phyloP scores from a whole-genome alignment of 2,797 vertebrate species.

The Aythya fuligula region DNA sequence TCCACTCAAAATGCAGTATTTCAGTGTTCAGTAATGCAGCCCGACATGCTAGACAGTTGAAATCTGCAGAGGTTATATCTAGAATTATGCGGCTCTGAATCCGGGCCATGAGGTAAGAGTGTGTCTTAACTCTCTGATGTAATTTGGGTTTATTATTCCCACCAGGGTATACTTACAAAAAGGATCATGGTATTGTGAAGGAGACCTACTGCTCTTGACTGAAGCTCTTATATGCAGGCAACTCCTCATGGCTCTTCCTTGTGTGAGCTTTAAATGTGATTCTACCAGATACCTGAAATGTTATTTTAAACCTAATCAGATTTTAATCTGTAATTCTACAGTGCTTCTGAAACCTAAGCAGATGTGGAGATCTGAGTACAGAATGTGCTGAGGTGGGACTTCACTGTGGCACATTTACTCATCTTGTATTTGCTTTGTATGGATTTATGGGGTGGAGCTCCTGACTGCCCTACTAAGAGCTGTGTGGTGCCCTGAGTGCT shows the following conservation, averaged over 20 bases:
- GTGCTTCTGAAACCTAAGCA: background rate
- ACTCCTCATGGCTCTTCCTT: background rate
- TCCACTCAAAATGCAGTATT: background rate
- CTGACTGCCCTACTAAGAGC: background rate
- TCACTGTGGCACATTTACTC: background rate
- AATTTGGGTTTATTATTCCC: background rate
- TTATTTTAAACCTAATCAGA: background rate
- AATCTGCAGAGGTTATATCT: too few relatives aligned
- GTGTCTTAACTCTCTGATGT: background rate
- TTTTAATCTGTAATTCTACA: background rate
- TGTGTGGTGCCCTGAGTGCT: background rate
- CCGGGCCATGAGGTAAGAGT: background rate
- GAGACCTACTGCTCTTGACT: too few relatives aligned
- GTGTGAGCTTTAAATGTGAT: background rate
- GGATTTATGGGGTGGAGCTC: background rate
- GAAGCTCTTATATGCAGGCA: background rate
- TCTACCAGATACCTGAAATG: background rate
- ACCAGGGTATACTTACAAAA: background rate
- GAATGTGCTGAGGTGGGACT: background rate
- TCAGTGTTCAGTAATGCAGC: background rate
- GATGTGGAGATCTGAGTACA: background rate
- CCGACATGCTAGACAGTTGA: too few relatives aligned
- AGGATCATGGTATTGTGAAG: too few relatives aligned
- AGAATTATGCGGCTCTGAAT: background rate
- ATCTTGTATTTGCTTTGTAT: background rate